Conservation (phyloP, 2,113 vertebrate genomes). For the Perca schrenkii region DNA sequence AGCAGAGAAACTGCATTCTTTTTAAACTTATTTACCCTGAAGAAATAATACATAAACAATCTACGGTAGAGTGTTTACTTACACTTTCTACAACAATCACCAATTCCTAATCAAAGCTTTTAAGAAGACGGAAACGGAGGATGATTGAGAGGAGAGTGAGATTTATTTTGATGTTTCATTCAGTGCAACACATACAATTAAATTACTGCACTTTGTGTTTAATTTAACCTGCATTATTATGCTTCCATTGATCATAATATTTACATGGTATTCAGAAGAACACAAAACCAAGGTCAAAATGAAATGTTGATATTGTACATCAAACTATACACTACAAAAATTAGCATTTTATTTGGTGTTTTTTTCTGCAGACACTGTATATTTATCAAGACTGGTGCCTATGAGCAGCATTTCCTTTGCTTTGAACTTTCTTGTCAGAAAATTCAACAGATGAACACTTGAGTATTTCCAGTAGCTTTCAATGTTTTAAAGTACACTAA, state of each 20-base stretch:
- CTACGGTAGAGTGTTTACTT: background rate
- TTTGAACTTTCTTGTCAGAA: conserved; percentile 38
- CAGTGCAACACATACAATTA: background rate
- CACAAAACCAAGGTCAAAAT: conserved; percentile 15
- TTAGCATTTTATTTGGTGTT: conserved; percentile 2
- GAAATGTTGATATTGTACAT: conserved; percentile 7
- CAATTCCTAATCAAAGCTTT: background rate
- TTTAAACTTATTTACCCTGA: background rate
- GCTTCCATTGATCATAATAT: conserved; percentile 1
- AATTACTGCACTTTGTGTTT: background rate
- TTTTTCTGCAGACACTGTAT: conserved; percentile 15
- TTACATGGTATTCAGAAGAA: background rate
- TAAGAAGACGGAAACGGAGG: background rate
- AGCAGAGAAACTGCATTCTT: background rate
- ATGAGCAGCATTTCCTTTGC: conserved; percentile 6
- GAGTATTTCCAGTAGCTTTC: conserved; percentile 7
- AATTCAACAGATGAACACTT: conserved; percentile 24
- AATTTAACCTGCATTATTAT: conserved; percentile 1
- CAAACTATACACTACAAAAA: background rate
- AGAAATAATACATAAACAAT: background rate
- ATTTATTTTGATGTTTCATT: conserved; percentile 1
- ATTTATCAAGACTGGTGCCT: conserved; percentile 25
- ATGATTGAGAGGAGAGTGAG: background rate
- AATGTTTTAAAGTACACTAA: conserved; percentile 31
- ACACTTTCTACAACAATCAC: background rate